Evolutionary conservation across 2,797 vertebrate species (phyloP).

Genomic region (Parotocinclus haroldoi): DNA sequence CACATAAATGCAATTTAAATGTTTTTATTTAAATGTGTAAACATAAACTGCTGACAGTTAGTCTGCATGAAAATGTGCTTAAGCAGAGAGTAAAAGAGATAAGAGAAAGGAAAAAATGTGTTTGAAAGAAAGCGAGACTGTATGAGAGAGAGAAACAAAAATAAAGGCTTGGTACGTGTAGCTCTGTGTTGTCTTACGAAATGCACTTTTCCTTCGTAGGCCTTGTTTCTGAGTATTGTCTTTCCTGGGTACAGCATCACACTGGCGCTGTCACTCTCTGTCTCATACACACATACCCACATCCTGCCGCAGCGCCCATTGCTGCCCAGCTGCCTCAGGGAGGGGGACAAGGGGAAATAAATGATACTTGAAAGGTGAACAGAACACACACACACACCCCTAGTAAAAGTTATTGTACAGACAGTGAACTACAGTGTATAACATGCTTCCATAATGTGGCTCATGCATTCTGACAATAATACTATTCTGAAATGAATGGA

Average conservation of each 20-base stretch:
- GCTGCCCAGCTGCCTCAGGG: conserved; percentile 57
- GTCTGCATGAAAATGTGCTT: background rate
- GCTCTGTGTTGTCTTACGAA: conserved; percentile 38
- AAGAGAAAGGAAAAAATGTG: conserved; percentile 10
- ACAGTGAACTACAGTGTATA: background rate
- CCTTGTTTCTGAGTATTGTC: conserved; percentile 60
- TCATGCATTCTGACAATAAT: background rate
- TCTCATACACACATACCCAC: conserved; percentile 57
- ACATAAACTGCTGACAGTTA: conserved; percentile 17
- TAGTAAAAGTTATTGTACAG: background rate
- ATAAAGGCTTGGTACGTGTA: conserved; percentile 16
- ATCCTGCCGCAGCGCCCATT: conserved; percentile 68
- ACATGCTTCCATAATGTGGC: background rate
- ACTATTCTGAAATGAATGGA: too few relatives aligned
- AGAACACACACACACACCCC: conserved; percentile 1
- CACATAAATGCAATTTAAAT: too few relatives aligned
- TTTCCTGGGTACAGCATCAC: conserved; percentile 60
- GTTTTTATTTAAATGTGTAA: too few relatives aligned
- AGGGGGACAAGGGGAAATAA: conserved; percentile 26
- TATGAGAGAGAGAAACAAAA: conserved; percentile 14
- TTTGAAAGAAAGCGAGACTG: conserved; percentile 7
- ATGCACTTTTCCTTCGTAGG: conserved; percentile 52
- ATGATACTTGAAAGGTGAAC: conserved; percentile 11
- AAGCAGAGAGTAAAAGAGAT: conserved; percentile 17
- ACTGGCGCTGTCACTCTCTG: conserved; percentile 55